Evolutionary conservation across 2,113 vertebrate genomes (phyloP).

Genomic region (Steatornis caripensis): DNA sequence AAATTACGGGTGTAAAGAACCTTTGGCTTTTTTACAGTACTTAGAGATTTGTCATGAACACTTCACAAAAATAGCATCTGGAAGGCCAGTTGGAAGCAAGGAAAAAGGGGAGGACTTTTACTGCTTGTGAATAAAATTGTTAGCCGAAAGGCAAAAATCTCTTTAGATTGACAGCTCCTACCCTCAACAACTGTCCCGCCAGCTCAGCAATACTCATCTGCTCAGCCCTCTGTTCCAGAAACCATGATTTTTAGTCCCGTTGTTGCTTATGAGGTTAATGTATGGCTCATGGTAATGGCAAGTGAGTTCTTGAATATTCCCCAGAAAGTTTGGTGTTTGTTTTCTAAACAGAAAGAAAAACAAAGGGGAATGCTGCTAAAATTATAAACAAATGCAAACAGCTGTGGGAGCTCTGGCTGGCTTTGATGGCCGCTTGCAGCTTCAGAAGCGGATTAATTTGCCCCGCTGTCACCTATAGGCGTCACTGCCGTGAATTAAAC

Average conservation of each 20-base stretch:
- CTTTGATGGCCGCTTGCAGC: neutral
- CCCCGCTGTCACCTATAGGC: neutral
- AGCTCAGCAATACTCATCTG: neutral
- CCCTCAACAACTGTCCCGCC: neutral
- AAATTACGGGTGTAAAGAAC: conserved; percentile 39
- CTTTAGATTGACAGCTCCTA: neutral
- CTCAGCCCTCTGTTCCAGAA: neutral
- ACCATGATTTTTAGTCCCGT: neutral
- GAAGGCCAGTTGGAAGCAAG: conserved; percentile 54
- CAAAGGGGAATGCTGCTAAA: neutral
- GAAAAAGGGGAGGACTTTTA: neutral
- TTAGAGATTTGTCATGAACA: conserved; percentile 48
- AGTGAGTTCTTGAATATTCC: neutral
- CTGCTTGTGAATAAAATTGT: neutral
- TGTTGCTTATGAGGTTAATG: neutral
- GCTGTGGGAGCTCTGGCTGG: neutral
- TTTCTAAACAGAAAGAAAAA: neutral
- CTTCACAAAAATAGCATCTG: conserved; percentile 51
- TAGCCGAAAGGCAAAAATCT: conserved; percentile 15
- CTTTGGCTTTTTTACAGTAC: conserved; percentile 43
- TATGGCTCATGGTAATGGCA: neutral
- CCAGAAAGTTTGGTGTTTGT: neutral
- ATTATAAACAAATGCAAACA: neutral
- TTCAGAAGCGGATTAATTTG: neutral
- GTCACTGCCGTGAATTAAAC: neutral